These are phyloP conservation scores for Euphonia xanthogaster DNA, from an alignment of 2,797 vertebrate species.

Conservation along the genomic window DNA sequence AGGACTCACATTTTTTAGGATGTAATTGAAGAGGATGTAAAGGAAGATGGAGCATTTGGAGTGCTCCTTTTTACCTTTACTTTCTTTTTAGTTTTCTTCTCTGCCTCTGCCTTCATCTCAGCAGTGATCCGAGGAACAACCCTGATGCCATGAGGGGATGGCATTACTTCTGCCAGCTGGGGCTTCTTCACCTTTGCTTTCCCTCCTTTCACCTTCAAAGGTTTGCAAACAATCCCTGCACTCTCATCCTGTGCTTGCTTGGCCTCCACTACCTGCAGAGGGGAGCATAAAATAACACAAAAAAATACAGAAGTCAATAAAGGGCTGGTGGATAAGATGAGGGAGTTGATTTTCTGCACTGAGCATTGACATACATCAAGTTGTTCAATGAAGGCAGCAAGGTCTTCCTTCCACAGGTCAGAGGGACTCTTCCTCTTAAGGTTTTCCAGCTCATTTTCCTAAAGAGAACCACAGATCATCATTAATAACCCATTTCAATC, in stretches of 20 bases:
- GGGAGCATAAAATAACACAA: background rate
- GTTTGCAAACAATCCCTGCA: constrained; percentile 58
- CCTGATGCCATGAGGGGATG: constrained; percentile 87
- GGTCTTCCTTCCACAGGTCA: constrained; percentile 92
- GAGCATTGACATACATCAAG: constrained; percentile 78
- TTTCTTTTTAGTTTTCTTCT: constrained; percentile 82
- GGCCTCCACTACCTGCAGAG: constrained; percentile 82
- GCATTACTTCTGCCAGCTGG: constrained; percentile 83
- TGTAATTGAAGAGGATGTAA: background rate
- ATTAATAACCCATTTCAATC: background rate
- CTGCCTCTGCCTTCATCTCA: constrained; percentile 92
- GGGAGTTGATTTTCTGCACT: background rate
- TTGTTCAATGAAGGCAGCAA: constrained; percentile 88
- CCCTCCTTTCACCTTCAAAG: constrained; percentile 78
- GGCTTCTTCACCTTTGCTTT: constrained; percentile 80
- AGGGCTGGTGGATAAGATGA: background rate
- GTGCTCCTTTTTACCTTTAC: constrained; percentile 72
- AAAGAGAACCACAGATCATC: background rate
- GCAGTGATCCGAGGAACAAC: constrained; percentile 88
- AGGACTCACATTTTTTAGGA: background rate
- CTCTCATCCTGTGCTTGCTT: constrained; percentile 79
- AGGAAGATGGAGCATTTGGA: background rate
- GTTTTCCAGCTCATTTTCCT: constrained; percentile 83
- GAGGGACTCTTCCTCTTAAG: constrained; percentile 82
- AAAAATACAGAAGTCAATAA: background rate